Evolutionary conservation across 2,888 invertebrate genomes (phyloP).

Genomic region (Fabriciana adippe): DNA sequence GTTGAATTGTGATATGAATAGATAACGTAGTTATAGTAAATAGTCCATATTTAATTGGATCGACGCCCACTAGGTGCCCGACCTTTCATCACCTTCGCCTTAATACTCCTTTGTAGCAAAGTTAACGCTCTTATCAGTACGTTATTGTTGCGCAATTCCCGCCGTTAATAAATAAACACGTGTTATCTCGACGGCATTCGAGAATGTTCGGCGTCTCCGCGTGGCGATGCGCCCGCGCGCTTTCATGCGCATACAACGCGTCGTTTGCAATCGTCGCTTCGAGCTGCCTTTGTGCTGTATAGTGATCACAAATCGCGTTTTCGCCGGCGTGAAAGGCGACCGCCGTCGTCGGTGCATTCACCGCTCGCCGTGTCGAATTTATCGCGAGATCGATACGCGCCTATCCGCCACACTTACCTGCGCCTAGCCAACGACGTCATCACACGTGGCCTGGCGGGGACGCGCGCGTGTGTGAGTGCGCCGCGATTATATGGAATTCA

Average conservation of each 20-base stretch:
- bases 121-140: conserved; percentile 44
- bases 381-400: conserved; percentile 73
- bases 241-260: conserved; percentile 24
- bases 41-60: conserved; percentile 24
- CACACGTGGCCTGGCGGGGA: conserved; percentile 62
- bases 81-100: conserved; percentile 40
- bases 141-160: conserved; percentile 64
- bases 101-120: conserved; percentile 28
- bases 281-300: conserved; percentile 16
- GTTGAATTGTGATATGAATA: background rate
- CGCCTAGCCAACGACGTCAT: conserved; percentile 62
- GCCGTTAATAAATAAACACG: conserved; percentile 62
- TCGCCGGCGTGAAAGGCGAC: conserved; percentile 69
- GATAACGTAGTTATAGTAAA: conserved; percentile 10
- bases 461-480: conserved; percentile 54
- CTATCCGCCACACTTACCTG: conserved; percentile 55
- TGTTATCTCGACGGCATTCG: conserved; percentile 67
- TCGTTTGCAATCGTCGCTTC: conserved; percentile 22
- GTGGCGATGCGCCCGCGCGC: conserved; percentile 57
- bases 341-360: conserved; percentile 69
- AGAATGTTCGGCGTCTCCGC: conserved; percentile 68
- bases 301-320: conserved; percentile 64
- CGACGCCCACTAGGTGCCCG: conserved; percentile 23
- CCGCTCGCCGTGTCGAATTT: conserved; percentile 74
- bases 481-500: conserved; percentile 69